phyloP scores from a whole-genome alignment of 2,888 invertebrate species.

The Idaea straminata region DNA sequence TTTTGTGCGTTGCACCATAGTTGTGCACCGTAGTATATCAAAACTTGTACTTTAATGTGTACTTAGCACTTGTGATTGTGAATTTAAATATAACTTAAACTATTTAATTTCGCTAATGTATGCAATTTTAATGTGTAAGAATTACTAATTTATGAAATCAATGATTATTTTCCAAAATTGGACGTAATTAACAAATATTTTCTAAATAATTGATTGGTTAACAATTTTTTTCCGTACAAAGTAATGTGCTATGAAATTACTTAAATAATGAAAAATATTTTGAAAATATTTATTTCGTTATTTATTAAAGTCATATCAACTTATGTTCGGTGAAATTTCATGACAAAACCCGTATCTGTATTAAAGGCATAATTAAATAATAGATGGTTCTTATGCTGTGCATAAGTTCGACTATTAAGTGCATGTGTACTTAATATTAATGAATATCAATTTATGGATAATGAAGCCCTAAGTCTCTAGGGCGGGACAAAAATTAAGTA shows the following conservation, averaged over 20 bases:
- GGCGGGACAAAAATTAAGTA: not conserved
- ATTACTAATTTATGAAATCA: not conserved
- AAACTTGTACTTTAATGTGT: not conserved
- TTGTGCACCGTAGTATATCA: not conserved
- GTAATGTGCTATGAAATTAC: not conserved
- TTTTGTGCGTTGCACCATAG: not conserved
- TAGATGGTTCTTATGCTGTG: not conserved
- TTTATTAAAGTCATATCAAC: not conserved
- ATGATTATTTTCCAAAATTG: not conserved
- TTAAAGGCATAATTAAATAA: not conserved
- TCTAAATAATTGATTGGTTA: not conserved
- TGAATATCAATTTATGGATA: not conserved
- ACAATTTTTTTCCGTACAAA: not conserved
- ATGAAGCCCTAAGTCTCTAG: not conserved
- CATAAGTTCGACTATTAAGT: not conserved
- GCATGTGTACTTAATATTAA: not conserved
- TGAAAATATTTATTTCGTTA: not conserved
- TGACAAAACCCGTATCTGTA: not conserved
- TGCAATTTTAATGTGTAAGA: not conserved
- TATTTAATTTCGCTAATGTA: not conserved
- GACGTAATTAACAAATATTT: not conserved
- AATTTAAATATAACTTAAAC: not conserved
- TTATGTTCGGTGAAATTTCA: not conserved
- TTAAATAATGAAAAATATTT: not conserved
- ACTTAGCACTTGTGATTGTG: slow-evolving; percentile 1